A percentile compares a stretch with the other conserved stretches of the same genome.
Evolutionary conservation across 2,113 vertebrate species (phyloP).

Genomic region (Pimephales promelas): DNA sequence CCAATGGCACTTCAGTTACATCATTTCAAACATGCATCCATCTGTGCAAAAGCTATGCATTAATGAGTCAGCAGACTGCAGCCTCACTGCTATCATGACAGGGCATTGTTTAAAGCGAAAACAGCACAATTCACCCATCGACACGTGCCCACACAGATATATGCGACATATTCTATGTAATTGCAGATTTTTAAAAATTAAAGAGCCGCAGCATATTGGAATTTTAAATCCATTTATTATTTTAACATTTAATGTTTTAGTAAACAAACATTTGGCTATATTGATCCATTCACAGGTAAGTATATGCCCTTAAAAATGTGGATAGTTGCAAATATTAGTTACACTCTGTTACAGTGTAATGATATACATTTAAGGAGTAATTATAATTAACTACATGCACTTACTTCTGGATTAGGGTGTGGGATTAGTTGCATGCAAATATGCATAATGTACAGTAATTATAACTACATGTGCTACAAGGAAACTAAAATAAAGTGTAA

Average conservation of each 20-base stretch:
- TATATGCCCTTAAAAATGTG: too few species aligned
- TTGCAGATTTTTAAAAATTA: background rate
- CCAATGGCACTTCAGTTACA: conserved; percentile 4
- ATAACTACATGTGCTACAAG: too few species aligned
- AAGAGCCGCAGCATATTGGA: background rate
- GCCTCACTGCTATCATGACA: background rate
- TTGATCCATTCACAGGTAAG: too few species aligned
- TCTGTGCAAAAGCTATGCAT: conserved; percentile 5
- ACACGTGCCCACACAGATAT: background rate
- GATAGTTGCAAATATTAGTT: too few species aligned
- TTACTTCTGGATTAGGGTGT: too few species aligned
- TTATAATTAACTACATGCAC: too few species aligned
- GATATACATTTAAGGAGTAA: too few species aligned
- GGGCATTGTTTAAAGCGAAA: background rate
- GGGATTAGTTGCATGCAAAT: too few species aligned
- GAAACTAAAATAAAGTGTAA: too few species aligned
- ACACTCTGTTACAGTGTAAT: too few species aligned
- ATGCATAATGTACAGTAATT: too few species aligned
- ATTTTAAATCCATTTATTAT: background rate
- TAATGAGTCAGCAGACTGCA: background rate
- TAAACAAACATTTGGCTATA: background rate
- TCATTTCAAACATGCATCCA: conserved; percentile 9
- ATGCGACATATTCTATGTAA: background rate
- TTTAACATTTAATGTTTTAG: background rate
- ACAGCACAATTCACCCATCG: background rate